phyloP scores from a whole-genome alignment of 2,888 invertebrate genomes.

The Pherbina coryleti region DNA sequence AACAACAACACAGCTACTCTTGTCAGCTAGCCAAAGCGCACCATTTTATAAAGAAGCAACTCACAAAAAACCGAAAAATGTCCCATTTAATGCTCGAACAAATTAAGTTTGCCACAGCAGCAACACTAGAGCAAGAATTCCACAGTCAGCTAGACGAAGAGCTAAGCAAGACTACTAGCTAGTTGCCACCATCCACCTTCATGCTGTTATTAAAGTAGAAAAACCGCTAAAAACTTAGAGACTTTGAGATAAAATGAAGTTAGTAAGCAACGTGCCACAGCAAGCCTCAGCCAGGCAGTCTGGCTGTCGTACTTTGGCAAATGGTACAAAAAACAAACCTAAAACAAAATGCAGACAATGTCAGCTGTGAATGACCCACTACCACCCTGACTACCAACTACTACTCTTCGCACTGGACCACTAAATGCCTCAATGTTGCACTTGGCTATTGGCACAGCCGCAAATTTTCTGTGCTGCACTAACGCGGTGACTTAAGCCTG shows the following conservation, averaged over 20 bases:
- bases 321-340: background rate
- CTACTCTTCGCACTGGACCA: too few species aligned
- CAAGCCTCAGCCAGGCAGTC: background rate
- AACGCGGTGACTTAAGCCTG: constrained; percentile 6
- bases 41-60: too few species aligned
- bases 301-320: background rate
- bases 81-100: constrained; percentile 50
- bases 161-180: too few species aligned
- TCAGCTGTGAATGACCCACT: background rate
- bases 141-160: too few species aligned
- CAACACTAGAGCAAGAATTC: constrained; percentile 1
- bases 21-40: too few species aligned
- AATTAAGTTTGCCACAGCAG: constrained; percentile 43
- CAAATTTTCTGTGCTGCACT: background rate
- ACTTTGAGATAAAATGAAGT: constrained; percentile 4
- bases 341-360: constrained; percentile 15
- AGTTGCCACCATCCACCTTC: too few species aligned
- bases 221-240: constrained; percentile 26
- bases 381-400: background rate
- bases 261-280: background rate
- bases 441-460: constrained; percentile 1
- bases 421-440: background rate
- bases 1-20: too few species aligned
- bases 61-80: constrained; percentile 47
- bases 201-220: background rate